Percentiles rank a stretch among this genome's conserved stretches.
These are phyloP conservation scores for Nymphalis io DNA, from an alignment of 1,140 invertebrate genomes.

Conservation along the genomic window DNA sequence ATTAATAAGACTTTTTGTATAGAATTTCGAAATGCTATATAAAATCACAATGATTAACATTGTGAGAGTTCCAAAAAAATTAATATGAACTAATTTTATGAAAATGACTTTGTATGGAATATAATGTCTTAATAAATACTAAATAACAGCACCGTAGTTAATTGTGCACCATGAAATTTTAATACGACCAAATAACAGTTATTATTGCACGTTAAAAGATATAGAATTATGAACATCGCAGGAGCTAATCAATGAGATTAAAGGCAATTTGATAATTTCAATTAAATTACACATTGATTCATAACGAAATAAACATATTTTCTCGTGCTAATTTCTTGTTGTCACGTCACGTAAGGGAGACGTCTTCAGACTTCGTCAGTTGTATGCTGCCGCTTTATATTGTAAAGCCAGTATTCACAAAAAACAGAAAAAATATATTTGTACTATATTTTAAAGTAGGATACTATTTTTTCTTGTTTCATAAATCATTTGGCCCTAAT, in stretches of 20 bases:
- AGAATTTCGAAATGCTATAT: background rate
- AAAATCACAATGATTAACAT: background rate
- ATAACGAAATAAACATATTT: no score
- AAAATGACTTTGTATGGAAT: background rate
- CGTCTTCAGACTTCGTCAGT: no score
- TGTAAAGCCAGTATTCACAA: no score
- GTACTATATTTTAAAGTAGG: no score
- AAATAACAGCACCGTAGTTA: conserved; percentile 12
- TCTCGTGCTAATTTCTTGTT: no score
- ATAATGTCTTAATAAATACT: conserved; percentile 3
- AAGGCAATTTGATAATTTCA: background rate
- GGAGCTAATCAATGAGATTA: background rate
- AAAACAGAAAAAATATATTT: no score
- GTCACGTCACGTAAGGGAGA: no score
- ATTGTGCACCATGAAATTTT: conserved; percentile 11
- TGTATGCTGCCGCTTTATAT: no score
- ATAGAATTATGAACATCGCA: background rate
- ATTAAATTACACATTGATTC: no score
- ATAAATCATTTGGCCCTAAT: no score
- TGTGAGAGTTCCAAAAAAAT: conserved; percentile 7
- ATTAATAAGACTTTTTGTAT: conserved; percentile 6
- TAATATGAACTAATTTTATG: conserved; percentile 7
- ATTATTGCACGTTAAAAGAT: conserved; percentile 13
- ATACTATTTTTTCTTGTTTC: no score
- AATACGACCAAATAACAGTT: conserved; percentile 17